A percentile compares a stretch with the other conserved stretches of the same genome.
These are phyloP conservation scores for Cantharis rustica DNA, from an alignment of 2,888 invertebrate species.

Conservation along the genomic window DNA sequence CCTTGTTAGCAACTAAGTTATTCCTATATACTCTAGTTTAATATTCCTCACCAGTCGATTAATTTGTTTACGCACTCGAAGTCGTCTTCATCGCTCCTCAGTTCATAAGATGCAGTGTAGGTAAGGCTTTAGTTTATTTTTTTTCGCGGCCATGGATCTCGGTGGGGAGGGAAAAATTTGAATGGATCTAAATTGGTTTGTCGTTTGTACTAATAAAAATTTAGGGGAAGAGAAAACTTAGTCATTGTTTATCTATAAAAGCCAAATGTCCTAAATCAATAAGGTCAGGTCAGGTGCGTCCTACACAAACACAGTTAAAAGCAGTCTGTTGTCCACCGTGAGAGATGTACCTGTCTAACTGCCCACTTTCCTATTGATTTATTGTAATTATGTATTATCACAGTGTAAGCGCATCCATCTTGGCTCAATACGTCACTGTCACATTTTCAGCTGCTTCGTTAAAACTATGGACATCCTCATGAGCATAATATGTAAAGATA, in stretches of 20 bases:
- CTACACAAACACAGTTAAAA: constrained; percentile 46
- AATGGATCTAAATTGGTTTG: not conserved
- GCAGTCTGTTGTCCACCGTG: constrained; percentile 43
- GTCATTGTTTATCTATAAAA: constrained; percentile 38
- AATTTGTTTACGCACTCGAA: not conserved
- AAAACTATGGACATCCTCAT: constrained; percentile 25
- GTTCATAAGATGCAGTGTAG: not conserved
- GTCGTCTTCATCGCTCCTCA: not conserved
- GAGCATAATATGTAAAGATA: constrained; percentile 11
- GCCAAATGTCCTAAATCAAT: constrained; percentile 44
- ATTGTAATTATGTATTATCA: constrained; percentile 44
- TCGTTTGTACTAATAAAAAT: not conserved
- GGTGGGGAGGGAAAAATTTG: too few species aligned
- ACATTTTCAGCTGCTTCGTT: constrained; percentile 27
- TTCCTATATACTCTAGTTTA: not conserved
- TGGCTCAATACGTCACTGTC: constrained; percentile 43
- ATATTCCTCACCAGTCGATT: not conserved
- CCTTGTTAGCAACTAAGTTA: constrained; percentile 14
- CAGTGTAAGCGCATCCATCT: constrained; percentile 40
- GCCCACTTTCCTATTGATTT: constrained; percentile 47
- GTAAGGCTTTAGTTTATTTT: not conserved
- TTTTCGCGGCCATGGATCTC: not conserved
- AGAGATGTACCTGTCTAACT: constrained; percentile 45
- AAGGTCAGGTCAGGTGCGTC: constrained; percentile 43
- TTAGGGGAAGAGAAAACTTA: not conserved